These are phyloP conservation scores for Antigone vipio DNA, from an alignment of 2,113 vertebrate genomes.

Conservation along the genomic window DNA sequence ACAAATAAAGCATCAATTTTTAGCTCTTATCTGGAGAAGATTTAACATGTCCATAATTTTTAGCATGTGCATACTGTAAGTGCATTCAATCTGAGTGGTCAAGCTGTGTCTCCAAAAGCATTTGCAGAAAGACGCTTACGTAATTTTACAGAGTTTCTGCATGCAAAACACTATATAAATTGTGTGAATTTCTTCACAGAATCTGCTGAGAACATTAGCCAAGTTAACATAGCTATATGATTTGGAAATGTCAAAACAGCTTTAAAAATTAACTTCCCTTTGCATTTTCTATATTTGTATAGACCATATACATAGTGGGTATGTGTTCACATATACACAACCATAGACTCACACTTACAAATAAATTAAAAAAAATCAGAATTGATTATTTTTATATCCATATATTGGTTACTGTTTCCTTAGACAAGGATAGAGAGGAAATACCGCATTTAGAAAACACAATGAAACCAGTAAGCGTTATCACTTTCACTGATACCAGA, in stretches of 20 bases:
- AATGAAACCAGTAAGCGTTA: background rate
- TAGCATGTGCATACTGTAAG: background rate
- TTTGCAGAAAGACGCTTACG: background rate
- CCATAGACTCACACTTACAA: background rate
- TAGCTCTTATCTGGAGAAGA: background rate
- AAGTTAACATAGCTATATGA: background rate
- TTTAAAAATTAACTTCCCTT: background rate
- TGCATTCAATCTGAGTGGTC: background rate
- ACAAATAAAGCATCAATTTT: background rate
- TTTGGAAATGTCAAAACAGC: background rate
- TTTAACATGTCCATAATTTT: background rate
- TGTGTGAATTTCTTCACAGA: background rate
- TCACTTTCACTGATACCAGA: background rate
- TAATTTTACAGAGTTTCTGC: constrained; percentile 10
- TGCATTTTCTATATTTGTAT: background rate
- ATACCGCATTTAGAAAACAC: background rate
- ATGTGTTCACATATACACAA: background rate
- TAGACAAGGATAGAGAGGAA: background rate
- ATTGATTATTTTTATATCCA: background rate
- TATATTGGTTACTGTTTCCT: background rate
- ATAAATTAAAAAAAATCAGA: background rate
- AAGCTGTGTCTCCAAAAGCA: background rate
- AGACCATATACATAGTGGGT: background rate
- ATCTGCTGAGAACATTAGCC: background rate
- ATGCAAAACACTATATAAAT: constrained; percentile 12